Conservation (phyloP, 2,797 vertebrate genomes). For the Cheracebus regulus region DNA sequence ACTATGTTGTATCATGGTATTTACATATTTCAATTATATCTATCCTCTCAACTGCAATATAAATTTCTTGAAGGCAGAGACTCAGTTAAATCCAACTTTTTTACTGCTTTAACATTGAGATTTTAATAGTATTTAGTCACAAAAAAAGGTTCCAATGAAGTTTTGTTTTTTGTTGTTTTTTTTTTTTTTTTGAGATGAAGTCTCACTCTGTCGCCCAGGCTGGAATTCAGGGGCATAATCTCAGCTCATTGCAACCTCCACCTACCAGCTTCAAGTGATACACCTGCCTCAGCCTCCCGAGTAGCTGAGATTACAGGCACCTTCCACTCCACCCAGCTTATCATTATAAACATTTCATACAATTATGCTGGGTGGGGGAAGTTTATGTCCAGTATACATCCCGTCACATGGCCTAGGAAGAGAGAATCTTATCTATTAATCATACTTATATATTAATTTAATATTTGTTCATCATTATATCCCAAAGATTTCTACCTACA, state of each 20-base stretch:
- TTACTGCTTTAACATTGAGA: slow-evolving; percentile 6
- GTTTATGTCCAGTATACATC: background rate
- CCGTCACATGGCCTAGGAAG: background rate
- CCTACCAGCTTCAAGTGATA: no score
- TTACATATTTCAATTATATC: background rate
- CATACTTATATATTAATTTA: background rate
- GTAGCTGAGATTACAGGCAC: no score
- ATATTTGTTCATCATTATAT: background rate
- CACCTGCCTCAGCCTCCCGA: no score
- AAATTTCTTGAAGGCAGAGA: slow-evolving; percentile 6
- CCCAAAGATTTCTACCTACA: background rate
- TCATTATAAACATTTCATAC: background rate
- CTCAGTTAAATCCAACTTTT: background rate
- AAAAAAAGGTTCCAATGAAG: background rate
- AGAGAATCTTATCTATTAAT: background rate
- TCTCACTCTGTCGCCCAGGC: no score
- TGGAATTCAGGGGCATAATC: no score
- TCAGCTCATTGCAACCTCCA: no score
- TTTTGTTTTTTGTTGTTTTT: background rate
- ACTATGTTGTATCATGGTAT: background rate
- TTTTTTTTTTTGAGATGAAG: no score
- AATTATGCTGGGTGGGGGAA: background rate
- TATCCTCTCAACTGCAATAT: background rate
- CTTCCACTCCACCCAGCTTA: no score
- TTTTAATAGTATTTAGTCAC: background rate